phyloP scores from a whole-genome alignment of 2,797 vertebrate genomes.

The Etheostoma perlongum region DNA sequence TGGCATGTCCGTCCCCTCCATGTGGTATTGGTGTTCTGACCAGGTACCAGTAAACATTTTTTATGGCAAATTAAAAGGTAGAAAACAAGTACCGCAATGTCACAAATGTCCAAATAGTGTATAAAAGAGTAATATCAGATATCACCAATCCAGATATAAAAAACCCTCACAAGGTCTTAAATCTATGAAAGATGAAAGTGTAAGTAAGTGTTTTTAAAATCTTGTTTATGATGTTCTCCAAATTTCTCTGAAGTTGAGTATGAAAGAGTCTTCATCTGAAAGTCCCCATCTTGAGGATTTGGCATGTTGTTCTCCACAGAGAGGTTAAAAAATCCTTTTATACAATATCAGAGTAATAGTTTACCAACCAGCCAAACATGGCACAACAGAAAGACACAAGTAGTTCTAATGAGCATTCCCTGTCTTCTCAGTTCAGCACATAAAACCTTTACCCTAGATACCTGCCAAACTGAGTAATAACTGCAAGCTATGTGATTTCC shows the following conservation, averaged over 20 bases:
- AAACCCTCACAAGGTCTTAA: background rate
- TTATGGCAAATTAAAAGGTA: background rate
- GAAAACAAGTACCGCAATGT: background rate
- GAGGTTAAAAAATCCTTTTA: conserved; percentile 20
- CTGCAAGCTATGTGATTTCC: background rate
- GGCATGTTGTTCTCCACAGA: conserved; percentile 28
- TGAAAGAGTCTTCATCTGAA: conserved; percentile 18
- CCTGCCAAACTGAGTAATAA: background rate
- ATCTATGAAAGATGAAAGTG: conserved; percentile 10
- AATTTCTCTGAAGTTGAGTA: conserved; percentile 7
- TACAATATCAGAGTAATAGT: background rate
- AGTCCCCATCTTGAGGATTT: conserved; percentile 5
- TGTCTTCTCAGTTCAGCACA: conserved; percentile 3
- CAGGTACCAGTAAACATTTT: conserved; percentile 84
- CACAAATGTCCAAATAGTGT: background rate
- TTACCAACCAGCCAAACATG: background rate
- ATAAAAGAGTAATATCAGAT: background rate
- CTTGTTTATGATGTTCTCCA: conserved; percentile 19
- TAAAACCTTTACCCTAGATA: conserved; percentile 17
- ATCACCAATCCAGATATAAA: background rate
- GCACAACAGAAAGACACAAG: background rate
- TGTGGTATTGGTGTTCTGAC: conserved; percentile 99
- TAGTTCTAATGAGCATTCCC: conserved; percentile 17
- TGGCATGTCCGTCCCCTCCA: conserved; percentile 94
- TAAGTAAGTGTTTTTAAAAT: background rate